Percentiles rank a stretch among this genome's conserved stretches.
phyloP scores from a whole-genome alignment of 2,113 vertebrate species.

The Alosa alosa region DNA sequence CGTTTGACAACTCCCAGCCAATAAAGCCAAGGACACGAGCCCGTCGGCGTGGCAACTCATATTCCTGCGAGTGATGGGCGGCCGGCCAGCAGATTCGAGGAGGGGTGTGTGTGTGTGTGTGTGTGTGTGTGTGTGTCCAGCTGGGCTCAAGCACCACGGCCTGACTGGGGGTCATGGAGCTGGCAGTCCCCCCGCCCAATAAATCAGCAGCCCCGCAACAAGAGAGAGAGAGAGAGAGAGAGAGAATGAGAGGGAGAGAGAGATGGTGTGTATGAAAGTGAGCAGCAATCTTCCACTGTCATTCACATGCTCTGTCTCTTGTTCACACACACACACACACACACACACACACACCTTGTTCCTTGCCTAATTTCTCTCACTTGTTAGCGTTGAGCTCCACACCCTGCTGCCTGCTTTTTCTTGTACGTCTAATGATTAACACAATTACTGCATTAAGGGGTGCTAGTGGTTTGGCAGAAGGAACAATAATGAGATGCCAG shows the following conservation, averaged over 20 bases:
- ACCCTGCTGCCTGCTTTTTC: slow-evolving; percentile 4
- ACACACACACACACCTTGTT: neutral
- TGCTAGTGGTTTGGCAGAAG: slow-evolving; percentile 51
- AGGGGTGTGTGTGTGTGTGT: neutral
- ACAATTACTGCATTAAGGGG: slow-evolving; percentile 40
- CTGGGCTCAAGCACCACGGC: slow-evolving; percentile 34
- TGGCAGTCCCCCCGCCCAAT: slow-evolving; percentile 67
- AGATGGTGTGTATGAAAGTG: neutral
- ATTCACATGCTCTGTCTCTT: neutral
- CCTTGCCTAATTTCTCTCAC: neutral
- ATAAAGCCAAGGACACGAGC: slow-evolving; percentile 83
- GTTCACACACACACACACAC: neutral
- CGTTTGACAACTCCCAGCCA: slow-evolving; percentile 84
- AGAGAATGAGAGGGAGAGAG: neutral
- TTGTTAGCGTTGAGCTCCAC: neutral
- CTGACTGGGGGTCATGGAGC: slow-evolving; percentile 71
- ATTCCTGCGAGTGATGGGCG: slow-evolving; percentile 78
- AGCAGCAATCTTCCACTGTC: neutral
- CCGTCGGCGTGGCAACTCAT: slow-evolving; percentile 72
- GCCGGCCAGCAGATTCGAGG: slow-evolving; percentile 49
- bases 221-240: neutral
- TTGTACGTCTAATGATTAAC: slow-evolving; percentile 34
- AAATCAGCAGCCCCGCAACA: slow-evolving; percentile 64
- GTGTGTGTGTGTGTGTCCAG: neutral
- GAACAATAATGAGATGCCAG: slow-evolving; percentile 69